Conservation (phyloP, 92 coral and sea anemone species). For the Umimayanthus chanpuru region DNA sequence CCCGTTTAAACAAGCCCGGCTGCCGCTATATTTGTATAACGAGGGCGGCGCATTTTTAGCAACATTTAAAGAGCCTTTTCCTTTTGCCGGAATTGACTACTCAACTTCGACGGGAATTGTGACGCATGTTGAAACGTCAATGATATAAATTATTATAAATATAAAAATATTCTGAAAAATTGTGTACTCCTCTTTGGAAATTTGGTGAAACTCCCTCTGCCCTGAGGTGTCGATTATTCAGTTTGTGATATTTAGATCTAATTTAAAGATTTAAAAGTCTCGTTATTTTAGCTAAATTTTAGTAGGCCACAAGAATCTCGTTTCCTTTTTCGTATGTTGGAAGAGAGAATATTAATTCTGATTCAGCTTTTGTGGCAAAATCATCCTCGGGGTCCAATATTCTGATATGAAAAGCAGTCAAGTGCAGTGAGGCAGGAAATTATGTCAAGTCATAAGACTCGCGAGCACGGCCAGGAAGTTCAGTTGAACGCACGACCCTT, state of each 20-base stretch:
- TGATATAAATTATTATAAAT: background rate
- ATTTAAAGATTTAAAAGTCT: too few species aligned
- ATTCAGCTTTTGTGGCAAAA: background rate
- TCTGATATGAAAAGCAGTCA: background rate
- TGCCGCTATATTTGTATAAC: background rate
- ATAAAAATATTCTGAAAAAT: background rate
- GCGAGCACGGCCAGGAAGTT: constrained; percentile 20
- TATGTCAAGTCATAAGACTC: constrained; percentile 4
- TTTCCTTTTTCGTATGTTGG: background rate
- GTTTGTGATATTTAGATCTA: too few species aligned
- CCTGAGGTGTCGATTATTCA: background rate
- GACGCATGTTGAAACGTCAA: constrained; percentile 12
- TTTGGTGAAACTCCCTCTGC: background rate
- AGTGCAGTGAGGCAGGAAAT: constrained; percentile 12
- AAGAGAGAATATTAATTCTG: background rate
- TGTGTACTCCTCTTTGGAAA: background rate
- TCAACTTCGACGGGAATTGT: background rate
- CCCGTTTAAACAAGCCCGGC: background rate
- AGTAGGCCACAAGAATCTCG: too few species aligned
- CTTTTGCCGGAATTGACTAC: constrained; percentile 13
- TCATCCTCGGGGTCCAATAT: constrained; percentile 25
- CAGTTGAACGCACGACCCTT: background rate
- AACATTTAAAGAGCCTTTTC: constrained; percentile 3
- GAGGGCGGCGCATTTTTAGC: constrained; percentile 8
- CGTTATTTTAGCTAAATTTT: too few species aligned